These are phyloP conservation scores for Lepetodrilus schrolli DNA, from an alignment of 2,888 invertebrate species.

Conservation along the genomic window DNA sequence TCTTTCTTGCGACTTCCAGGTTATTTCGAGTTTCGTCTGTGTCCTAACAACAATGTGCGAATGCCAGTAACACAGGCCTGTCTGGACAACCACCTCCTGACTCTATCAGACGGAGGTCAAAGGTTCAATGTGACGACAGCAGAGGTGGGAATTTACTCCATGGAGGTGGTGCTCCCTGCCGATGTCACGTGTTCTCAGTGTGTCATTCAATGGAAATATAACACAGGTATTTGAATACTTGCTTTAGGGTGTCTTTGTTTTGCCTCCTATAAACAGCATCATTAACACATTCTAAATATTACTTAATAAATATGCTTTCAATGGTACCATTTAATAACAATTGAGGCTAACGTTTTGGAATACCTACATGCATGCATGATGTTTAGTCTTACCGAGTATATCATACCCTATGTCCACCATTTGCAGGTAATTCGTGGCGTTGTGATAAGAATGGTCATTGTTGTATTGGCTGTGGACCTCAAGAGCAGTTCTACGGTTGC, in stretches of 20 bases:
- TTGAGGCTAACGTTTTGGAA: too few species aligned
- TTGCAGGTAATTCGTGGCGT: conserved; percentile 61
- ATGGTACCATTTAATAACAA: too few species aligned
- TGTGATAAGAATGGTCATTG: conserved; percentile 47
- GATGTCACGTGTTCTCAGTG: conserved; percentile 58
- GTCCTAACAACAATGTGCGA: conserved; percentile 50
- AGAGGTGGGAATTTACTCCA: conserved; percentile 40
- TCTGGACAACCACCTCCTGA: conserved; percentile 55
- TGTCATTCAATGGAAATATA: conserved; percentile 68
- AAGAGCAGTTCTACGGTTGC: conserved; percentile 69
- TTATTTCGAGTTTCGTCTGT: conserved; percentile 69
- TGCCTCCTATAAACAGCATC: too few species aligned
- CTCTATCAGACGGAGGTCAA: conserved; percentile 42
- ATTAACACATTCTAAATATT: too few species aligned
- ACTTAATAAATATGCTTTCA: too few species aligned
- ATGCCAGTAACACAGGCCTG: conserved; percentile 64
- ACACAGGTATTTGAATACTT: too few species aligned
- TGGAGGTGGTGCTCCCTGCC: conserved; percentile 55
- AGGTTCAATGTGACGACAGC: conserved; percentile 43
- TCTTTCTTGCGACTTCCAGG: too few species aligned
- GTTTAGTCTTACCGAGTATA: too few species aligned
- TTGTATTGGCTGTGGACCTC: conserved; percentile 65
- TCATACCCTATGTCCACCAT: too few species aligned
- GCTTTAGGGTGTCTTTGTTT: too few species aligned
- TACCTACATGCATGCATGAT: too few species aligned